Evolutionary conservation across 2,888 invertebrate genomes (phyloP).

Genomic region (Thalpophila matura): DNA sequence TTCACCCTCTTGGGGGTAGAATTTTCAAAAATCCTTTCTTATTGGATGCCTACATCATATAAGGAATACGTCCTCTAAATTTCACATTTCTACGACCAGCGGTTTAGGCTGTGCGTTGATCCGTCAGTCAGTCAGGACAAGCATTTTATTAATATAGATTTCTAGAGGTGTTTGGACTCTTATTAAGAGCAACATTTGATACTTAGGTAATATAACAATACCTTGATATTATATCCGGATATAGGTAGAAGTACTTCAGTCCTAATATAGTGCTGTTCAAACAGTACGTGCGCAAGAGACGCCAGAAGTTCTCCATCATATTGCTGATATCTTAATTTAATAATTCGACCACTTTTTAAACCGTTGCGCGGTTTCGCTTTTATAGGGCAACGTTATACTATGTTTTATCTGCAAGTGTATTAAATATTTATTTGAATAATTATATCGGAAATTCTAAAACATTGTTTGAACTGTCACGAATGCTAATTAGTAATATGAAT

Average conservation of each 20-base stretch:
- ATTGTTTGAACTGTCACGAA: conserved; percentile 41
- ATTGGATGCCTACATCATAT: too few relatives aligned
- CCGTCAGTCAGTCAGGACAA: too few relatives aligned
- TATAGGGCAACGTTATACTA: background rate
- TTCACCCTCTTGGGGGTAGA: too few relatives aligned
- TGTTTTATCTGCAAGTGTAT: conserved; percentile 10
- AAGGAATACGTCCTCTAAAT: too few relatives aligned
- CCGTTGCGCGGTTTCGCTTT: background rate
- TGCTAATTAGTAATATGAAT: conserved; percentile 42
- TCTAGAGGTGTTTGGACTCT: too few relatives aligned
- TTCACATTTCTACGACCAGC: too few relatives aligned
- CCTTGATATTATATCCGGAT: conserved; percentile 83
- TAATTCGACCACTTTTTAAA: background rate
- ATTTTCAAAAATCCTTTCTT: too few relatives aligned
- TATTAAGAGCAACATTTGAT: too few relatives aligned
- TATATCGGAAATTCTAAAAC: conserved; percentile 10
- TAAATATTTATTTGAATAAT: conserved; percentile 41
- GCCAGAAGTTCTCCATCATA: conserved; percentile 70
- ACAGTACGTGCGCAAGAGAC: conserved; percentile 76
- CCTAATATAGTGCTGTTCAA: conserved; percentile 79
- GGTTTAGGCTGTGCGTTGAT: too few relatives aligned
- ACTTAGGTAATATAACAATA: conserved; percentile 59
- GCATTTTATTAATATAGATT: too few relatives aligned
- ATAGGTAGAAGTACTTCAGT: conserved; percentile 84
- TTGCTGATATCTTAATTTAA: background rate